Conservation (phyloP, 2,113 vertebrate species). For the Hipposideros armiger region DNA sequence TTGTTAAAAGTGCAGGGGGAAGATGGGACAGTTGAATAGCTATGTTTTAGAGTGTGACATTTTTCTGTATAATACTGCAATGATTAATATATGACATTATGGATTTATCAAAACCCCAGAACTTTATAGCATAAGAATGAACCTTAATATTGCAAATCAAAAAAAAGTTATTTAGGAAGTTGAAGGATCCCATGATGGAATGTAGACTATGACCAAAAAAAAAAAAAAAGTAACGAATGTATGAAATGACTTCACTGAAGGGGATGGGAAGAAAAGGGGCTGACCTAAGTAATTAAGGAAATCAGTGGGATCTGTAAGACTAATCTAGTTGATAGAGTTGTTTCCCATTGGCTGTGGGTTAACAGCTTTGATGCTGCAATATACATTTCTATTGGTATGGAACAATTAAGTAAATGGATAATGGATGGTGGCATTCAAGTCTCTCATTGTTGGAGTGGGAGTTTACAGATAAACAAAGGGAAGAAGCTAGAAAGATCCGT, state of each 20-base stretch:
- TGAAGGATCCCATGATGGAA: neutral
- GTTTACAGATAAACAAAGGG: neutral
- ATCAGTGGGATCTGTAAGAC: neutral
- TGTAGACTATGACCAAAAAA: neutral
- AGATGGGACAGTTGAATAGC: neutral
- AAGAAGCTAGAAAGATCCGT: neutral
- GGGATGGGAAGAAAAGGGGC: neutral
- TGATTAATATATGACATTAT: neutral
- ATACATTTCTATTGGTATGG: neutral
- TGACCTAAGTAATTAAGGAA: neutral
- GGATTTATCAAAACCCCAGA: neutral
- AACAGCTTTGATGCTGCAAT: too few relatives aligned
- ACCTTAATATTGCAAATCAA: neutral
- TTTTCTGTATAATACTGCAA: neutral
- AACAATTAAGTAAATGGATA: neutral
- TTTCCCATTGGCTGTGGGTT: too few relatives aligned
- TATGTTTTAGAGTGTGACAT: neutral
- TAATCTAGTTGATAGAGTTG: neutral
- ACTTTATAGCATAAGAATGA: neutral
- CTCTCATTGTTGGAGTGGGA: neutral
- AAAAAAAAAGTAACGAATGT: neutral
- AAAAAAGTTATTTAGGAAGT: neutral
- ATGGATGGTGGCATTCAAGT: neutral
- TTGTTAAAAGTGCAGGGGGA: neutral
- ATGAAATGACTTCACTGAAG: neutral